phyloP scores from a whole-genome alignment of 1,140 invertebrate species.

The Neelides sp. region DNA sequence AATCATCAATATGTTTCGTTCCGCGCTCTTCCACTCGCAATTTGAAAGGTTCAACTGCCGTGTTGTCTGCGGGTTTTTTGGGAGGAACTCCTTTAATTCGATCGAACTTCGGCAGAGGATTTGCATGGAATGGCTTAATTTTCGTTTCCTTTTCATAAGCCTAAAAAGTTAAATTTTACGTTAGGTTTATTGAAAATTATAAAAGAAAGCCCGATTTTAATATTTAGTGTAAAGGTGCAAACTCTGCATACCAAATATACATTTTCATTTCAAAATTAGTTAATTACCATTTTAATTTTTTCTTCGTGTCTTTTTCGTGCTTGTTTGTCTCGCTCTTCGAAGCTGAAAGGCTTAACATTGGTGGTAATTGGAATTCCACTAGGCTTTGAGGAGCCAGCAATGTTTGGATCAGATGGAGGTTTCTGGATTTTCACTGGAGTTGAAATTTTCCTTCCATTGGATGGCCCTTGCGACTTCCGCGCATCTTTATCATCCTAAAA shows the following conservation, averaged over 20 bases:
- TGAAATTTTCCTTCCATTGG: too few species aligned
- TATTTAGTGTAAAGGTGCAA: background rate
- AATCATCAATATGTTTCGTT: conserved; percentile 33
- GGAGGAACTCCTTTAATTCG: conserved; percentile 34
- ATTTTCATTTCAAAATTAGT: conserved; percentile 4
- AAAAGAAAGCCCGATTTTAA: conserved; percentile 1
- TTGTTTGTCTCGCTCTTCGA: conserved; percentile 41
- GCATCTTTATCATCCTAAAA: too few species aligned
- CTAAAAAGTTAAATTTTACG: conserved; percentile 22
- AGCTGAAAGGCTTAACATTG: conserved; percentile 40
- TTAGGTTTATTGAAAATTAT: conserved; percentile 8
- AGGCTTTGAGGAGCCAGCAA: background rate
- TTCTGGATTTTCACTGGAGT: too few species aligned
- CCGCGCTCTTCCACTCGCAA: conserved; percentile 37
- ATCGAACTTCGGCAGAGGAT: conserved; percentile 38
- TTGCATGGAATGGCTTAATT: conserved; percentile 39
- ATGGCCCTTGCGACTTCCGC: too few species aligned
- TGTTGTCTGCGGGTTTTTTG: conserved; percentile 34
- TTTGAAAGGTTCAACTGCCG: conserved; percentile 36
- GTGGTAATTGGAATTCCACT: conserved; percentile 25
- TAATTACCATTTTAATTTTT: conserved; percentile 38
- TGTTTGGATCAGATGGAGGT: background rate
- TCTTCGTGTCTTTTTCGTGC: conserved; percentile 40
- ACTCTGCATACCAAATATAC: background rate
- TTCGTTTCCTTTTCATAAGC: conserved; percentile 37